These are phyloP conservation scores for Thomomys bottae DNA, from an alignment of 2,113 vertebrate species.

Conservation along the genomic window DNA sequence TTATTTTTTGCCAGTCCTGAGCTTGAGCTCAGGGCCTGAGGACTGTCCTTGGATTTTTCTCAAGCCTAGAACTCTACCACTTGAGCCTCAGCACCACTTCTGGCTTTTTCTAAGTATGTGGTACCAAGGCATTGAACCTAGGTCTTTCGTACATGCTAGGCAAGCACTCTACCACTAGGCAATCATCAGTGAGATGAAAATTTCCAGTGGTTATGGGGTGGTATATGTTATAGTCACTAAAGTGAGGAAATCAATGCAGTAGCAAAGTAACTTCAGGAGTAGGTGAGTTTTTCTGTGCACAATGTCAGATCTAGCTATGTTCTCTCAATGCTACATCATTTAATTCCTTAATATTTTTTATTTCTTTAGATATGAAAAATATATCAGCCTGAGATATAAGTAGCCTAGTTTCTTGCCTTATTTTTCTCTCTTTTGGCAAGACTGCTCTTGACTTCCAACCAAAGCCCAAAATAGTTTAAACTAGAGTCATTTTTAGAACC, in stretches of 20 bases:
- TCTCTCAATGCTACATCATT: conserved; percentile 22
- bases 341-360: conserved; percentile 47
- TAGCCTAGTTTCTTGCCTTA: conserved; percentile 51
- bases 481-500: conserved; percentile 53
- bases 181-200: conserved; percentile 22
- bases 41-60: no score
- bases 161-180: no score
- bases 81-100: no score
- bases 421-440: conserved; percentile 53
- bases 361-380: conserved; percentile 48
- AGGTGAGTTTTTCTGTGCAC: background rate
- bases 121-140: no score
- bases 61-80: no score
- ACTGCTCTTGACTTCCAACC: conserved; percentile 47
- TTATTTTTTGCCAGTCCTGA: no score
- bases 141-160: no score
- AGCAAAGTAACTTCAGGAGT: conserved; percentile 43
- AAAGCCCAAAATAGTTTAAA: conserved; percentile 63
- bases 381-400: conserved; percentile 2
- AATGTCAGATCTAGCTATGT: conserved; percentile 49
- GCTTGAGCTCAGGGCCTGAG: no score
- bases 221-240: background rate
- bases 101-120: no score
- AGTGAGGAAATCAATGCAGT: background rate
- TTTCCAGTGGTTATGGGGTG: background rate